Conservation (phyloP, 2,113 vertebrate genomes). For the Cairina moschata region DNA sequence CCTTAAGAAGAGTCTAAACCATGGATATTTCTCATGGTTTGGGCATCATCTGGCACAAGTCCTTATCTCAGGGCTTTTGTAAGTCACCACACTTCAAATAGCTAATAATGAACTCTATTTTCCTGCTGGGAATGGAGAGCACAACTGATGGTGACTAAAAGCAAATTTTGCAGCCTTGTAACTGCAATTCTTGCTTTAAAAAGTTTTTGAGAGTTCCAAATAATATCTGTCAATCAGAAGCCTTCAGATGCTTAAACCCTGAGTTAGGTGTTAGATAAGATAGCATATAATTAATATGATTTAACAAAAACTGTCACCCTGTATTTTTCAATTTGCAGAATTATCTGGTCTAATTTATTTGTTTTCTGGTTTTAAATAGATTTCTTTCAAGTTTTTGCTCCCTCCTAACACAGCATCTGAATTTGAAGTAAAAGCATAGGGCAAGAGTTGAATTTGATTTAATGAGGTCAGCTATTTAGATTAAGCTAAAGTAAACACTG, state of each 20-base stretch:
- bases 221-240: conserved; percentile 38
- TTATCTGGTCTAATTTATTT: not conserved
- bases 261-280: conserved; percentile 35
- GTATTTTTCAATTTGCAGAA: conserved; percentile 23
- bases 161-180: not conserved
- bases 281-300: conserved; percentile 41
- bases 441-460: conserved; percentile 52
- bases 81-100: not conserved
- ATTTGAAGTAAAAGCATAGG: conserved; percentile 32
- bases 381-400: conserved; percentile 27
- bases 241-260: conserved; percentile 44
- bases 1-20: not conserved
- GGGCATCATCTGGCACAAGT: not conserved
- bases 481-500: conserved; percentile 54
- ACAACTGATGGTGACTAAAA: not conserved
- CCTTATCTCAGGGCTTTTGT: not conserved
- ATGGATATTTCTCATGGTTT: not conserved
- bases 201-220: conserved; percentile 26
- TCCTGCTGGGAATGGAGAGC: not conserved
- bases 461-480: conserved; percentile 22
- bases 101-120: not conserved
- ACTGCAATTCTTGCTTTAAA: not conserved
- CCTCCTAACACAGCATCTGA: not conserved
- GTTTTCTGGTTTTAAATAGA: not conserved
- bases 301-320: conserved; percentile 43